A percentile compares a stretch with the other conserved stretches of the same genome.
These are phyloP conservation scores for Rhamnusium bicolor DNA, from an alignment of 2,888 invertebrate genomes.

Conservation along the genomic window DNA sequence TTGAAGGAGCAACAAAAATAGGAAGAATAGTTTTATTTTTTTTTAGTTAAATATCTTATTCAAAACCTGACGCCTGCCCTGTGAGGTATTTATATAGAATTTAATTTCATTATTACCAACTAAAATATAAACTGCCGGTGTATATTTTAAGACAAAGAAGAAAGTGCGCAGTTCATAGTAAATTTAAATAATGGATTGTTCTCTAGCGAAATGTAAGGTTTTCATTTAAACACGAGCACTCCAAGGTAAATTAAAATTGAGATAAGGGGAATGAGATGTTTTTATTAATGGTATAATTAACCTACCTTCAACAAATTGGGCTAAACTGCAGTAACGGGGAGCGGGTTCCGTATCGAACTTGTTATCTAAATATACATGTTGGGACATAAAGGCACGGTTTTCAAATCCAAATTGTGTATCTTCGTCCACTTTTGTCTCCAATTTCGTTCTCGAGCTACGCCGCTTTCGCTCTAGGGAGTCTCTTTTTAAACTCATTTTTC, in stretches of 20 bases:
- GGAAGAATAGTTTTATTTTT: no score
- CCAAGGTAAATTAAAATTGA: background rate
- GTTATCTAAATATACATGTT: conserved; percentile 63
- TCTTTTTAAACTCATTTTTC: conserved; percentile 74
- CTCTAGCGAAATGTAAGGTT: background rate
- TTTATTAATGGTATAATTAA: conserved; percentile 13
- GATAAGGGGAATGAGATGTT: background rate
- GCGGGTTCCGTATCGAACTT: conserved; percentile 73
- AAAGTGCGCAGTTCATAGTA: background rate
- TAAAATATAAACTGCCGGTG: background rate
- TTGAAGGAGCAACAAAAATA: no score
- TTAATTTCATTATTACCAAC: background rate
- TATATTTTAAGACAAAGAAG: background rate
- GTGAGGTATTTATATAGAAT: background rate
- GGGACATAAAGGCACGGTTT: conserved; percentile 79
- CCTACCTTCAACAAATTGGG: conserved; percentile 84
- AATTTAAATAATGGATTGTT: background rate
- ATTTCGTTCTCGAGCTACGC: conserved; percentile 59
- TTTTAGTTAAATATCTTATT: no score
- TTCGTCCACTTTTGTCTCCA: conserved; percentile 69
- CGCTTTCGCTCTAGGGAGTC: conserved; percentile 69
- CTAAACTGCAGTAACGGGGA: conserved; percentile 83
- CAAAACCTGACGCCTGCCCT: no score
- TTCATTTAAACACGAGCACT: background rate
- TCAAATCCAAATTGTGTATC: conserved; percentile 81